Evolutionary conservation across 2,797 vertebrate genomes (phyloP).

Genomic region (Neosalanx taihuensis): DNA sequence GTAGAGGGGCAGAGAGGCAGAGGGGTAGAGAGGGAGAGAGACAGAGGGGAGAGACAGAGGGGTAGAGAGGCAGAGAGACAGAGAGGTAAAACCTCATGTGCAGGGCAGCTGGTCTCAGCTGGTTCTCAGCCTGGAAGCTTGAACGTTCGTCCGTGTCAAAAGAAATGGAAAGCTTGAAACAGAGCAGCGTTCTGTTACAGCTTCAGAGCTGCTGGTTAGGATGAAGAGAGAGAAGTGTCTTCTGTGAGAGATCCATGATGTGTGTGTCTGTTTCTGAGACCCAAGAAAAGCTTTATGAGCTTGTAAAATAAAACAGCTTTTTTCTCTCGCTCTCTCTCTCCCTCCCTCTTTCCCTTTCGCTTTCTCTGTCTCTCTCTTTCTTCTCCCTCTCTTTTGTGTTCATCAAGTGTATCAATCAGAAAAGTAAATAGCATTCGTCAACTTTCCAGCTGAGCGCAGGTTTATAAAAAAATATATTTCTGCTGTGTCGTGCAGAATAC

Average conservation of each 20-base stretch:
- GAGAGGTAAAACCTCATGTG: constrained; percentile 23
- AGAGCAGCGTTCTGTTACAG: background rate
- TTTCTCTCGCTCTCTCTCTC: background rate
- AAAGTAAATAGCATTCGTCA: constrained; percentile 25
- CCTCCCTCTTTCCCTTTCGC: constrained; percentile 2
- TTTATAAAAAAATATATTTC: constrained; percentile 8
- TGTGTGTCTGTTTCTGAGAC: constrained; percentile 11
- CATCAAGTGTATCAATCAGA: constrained; percentile 10
- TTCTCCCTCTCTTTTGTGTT: no score
- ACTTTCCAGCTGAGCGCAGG: constrained; percentile 13
- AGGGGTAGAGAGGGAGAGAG: background rate
- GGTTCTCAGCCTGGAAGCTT: constrained; percentile 3
- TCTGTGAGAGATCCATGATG: constrained; percentile 22
- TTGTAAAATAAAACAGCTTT: constrained; percentile 5
- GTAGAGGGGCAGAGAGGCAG: background rate
- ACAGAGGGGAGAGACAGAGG: background rate
- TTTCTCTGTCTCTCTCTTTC: background rate
- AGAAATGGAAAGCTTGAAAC: constrained; percentile 6
- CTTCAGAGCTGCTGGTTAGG: background rate
- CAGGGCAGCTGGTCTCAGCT: constrained; percentile 26
- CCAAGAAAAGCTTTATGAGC: constrained; percentile 19
- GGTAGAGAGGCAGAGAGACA: background rate
- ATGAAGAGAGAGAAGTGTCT: background rate
- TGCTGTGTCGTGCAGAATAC: no score
- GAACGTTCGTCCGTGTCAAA: background rate